Evolutionary conservation across 2,113 vertebrate genomes (phyloP).

Genomic region (Hyperopisus bebe): DNA sequence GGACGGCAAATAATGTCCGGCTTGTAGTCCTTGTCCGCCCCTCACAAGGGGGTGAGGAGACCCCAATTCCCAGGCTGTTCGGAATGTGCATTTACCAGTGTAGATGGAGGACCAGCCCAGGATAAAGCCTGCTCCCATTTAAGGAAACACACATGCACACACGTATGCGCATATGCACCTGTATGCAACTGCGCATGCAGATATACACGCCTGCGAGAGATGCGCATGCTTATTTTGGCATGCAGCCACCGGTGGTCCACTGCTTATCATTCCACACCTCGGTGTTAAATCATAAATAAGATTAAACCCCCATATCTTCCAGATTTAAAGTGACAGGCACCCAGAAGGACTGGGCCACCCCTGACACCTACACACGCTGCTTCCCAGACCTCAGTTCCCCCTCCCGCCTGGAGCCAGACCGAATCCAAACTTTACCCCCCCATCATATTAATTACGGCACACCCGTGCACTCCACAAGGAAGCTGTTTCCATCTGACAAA

Average conservation of each 20-base stretch:
- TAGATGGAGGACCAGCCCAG: slow-evolving; percentile 26
- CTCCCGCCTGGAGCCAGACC: background rate
- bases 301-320: background rate
- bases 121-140: slow-evolving; percentile 37
- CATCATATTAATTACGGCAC: background rate
- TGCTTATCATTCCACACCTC: background rate
- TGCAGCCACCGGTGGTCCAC: background rate
- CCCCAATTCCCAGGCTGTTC: slow-evolving; percentile 53
- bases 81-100: slow-evolving; percentile 53
- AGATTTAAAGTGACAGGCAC: background rate
- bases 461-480: background rate
- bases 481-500: background rate
- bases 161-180: slow-evolving; percentile 17
- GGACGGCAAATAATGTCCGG: slow-evolving; percentile 33
- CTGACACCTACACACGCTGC: background rate
- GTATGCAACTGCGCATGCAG: background rate
- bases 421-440: slow-evolving; percentile 1
- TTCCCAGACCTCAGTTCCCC: background rate
- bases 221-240: background rate
- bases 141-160: background rate
- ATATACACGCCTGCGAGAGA: background rate
- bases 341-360: background rate
- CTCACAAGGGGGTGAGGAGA: slow-evolving; percentile 37
- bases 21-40: slow-evolving; percentile 33
- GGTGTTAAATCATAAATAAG: background rate